These are phyloP conservation scores for Pachyseris speciosa DNA, from an alignment of 64 coral and sea anemone species.

Conservation along the genomic window DNA sequence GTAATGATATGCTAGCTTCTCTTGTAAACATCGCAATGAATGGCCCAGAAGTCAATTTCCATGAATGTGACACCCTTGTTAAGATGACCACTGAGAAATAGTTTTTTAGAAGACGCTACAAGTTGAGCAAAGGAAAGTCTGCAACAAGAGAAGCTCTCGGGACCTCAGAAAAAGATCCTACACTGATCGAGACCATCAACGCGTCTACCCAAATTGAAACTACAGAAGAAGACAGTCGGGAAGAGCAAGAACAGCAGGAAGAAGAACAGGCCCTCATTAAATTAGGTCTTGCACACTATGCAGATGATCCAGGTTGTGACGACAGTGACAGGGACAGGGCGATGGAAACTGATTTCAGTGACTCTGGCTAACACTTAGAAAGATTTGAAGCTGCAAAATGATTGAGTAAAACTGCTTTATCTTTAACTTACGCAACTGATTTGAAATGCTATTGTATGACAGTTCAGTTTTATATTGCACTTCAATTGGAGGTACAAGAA, in stretches of 20 bases:
- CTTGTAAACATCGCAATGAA: neutral
- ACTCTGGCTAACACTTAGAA: neutral
- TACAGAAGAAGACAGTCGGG: neutral
- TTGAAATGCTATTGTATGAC: too few relatives aligned
- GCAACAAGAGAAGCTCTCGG: neutral
- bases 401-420: too few relatives aligned
- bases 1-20: neutral
- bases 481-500: too few relatives aligned
- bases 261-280: neutral
- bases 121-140: neutral
- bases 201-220: neutral
- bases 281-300: neutral
- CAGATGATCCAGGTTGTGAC: neutral
- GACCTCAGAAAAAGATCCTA: neutral
- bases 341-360: neutral
- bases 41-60: neutral
- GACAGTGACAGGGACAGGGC: neutral
- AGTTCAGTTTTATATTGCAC: too few relatives aligned
- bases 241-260: neutral
- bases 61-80: neutral
- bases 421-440: too few relatives aligned
- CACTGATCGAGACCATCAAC: neutral
- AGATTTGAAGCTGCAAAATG: too few relatives aligned
- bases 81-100: conserved; percentile 3
- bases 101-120: neutral